Evolutionary conservation across 2,888 invertebrate genomes (phyloP), one percentile per base, ranked within the genome.

Genomic region (Hydroisotoma schaefferi): DNA sequence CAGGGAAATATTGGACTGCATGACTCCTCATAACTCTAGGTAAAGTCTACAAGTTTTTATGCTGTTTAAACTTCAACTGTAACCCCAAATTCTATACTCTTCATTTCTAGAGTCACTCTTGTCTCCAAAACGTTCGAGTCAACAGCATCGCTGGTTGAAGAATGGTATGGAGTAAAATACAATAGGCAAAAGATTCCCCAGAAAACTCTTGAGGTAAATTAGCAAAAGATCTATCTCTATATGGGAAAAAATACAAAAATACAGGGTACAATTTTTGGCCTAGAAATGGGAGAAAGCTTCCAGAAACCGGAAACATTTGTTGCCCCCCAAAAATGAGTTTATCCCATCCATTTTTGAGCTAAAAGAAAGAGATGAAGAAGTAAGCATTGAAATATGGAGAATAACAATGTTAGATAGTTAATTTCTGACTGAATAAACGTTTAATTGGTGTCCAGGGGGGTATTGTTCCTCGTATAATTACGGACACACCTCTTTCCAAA

Each of bases 111-210:
- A 37, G 78, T 90, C 4, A 84, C 84, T 0, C 76, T 90, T 8
- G 82, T 93, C 8, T 88, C 88, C 8, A 88, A 94, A 80, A 84
- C 81, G 69, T 92, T 87, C 76, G 84, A 85, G 67, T 80, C 82
- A 2, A 81, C 84, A 40, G 83, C 88, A 8, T 82, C 85, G 22
- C 79, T 84, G 72, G 81, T 79, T 0, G 95, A 97, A 75, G 83
- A 84, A 0, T 95, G 93, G 90, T 98, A 97, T 76, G 90, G 90
- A 1, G 94, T 94, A 0, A 87, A 90, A 73, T 95, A 89, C 75
- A 81, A 84, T 28, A 80, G 85, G 44, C 84, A 86, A 60, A 81
- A 84, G 61, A 87, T 97, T 52, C 78, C 85, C 0, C 76, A 81
- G 0, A 80, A 82, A 2, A 80, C 80, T 28, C 77, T 94, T 27